These are phyloP conservation scores for Terebella lapidaria DNA, from an alignment of 2,888 invertebrate species.

Conservation along the genomic window DNA sequence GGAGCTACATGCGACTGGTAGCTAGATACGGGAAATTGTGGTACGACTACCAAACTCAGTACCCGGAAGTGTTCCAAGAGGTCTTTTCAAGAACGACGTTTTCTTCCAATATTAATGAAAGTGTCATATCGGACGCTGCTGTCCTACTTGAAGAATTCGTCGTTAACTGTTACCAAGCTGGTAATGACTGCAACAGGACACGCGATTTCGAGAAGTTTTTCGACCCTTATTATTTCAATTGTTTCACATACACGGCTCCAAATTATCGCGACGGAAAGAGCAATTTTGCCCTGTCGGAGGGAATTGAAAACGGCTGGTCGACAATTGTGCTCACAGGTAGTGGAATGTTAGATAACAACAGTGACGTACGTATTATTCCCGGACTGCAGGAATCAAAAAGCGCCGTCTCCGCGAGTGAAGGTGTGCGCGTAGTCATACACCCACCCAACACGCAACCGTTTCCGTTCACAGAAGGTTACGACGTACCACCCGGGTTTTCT, in stretches of 20 bases:
- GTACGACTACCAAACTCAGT: slow-evolving; percentile 24
- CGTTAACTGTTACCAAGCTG: slow-evolving; percentile 24
- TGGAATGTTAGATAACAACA: slow-evolving; percentile 25
- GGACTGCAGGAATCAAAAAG: slow-evolving; percentile 25
- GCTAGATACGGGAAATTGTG: slow-evolving; percentile 23
- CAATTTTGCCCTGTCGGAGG: slow-evolving; percentile 15
- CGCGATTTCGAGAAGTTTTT: slow-evolving; percentile 21
- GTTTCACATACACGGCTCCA: slow-evolving; percentile 26
- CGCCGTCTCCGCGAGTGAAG: slow-evolving; percentile 24
- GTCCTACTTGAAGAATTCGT: slow-evolving; percentile 24
- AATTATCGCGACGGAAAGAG: not conserved
- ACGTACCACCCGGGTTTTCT: slow-evolving; percentile 27
- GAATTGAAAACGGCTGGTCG: slow-evolving; percentile 31
- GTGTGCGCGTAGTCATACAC: slow-evolving; percentile 27
- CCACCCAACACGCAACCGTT: slow-evolving; percentile 25
- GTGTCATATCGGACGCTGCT: slow-evolving; percentile 19
- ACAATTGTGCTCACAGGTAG: slow-evolving; percentile 25
- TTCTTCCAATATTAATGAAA: slow-evolving; percentile 23
- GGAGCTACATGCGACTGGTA: slow-evolving; percentile 22
- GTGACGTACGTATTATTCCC: slow-evolving; percentile 23
- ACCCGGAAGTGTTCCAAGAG: slow-evolving; percentile 24
- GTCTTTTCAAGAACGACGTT: slow-evolving; percentile 26
- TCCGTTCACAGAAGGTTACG: slow-evolving; percentile 27
- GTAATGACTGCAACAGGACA: slow-evolving; percentile 18
- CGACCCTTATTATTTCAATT: slow-evolving; percentile 28